These are phyloP conservation scores for Pempheris klunzingeri DNA, from an alignment of 2,797 vertebrate species.

Conservation along the genomic window DNA sequence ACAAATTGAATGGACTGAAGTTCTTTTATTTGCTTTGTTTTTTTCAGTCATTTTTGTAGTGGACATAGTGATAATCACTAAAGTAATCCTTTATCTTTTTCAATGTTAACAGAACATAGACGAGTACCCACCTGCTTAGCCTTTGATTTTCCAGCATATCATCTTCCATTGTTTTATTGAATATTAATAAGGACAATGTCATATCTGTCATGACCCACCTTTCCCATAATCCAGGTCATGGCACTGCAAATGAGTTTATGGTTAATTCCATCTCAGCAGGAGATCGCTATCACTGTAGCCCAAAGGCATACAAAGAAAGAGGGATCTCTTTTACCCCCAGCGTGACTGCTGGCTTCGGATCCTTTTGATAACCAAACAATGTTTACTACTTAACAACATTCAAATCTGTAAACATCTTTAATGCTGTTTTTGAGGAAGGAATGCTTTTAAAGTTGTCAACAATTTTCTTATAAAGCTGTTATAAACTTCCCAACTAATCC, in stretches of 20 bases:
- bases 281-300: constrained; percentile 76
- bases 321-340: constrained; percentile 57
- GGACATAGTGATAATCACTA: constrained; percentile 49
- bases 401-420: constrained; percentile 4
- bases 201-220: constrained; percentile 81
- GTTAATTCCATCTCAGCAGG: constrained; percentile 82
- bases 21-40: constrained; percentile 1
- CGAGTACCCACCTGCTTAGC: constrained; percentile 77
- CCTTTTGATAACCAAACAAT: constrained; percentile 57
- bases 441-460: background rate
- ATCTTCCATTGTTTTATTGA: constrained; percentile 80
- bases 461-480: background rate
- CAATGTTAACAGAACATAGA: constrained; percentile 60
- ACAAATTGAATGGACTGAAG: background rate
- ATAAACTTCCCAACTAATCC: background rate
- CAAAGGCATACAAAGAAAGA: constrained; percentile 68
- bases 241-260: constrained; percentile 78
- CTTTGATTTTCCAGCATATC: constrained; percentile 71
- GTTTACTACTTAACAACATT: constrained; percentile 41
- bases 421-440: constrained; percentile 11
- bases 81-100: constrained; percentile 68
- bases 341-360: constrained; percentile 56
- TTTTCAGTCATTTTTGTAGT: background rate
- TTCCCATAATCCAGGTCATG: constrained; percentile 77
- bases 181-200: constrained; percentile 80